phyloP scores from a whole-genome alignment of 37 sponge, comb jelly and placozoan genomes.

The Beroe ovata region DNA sequence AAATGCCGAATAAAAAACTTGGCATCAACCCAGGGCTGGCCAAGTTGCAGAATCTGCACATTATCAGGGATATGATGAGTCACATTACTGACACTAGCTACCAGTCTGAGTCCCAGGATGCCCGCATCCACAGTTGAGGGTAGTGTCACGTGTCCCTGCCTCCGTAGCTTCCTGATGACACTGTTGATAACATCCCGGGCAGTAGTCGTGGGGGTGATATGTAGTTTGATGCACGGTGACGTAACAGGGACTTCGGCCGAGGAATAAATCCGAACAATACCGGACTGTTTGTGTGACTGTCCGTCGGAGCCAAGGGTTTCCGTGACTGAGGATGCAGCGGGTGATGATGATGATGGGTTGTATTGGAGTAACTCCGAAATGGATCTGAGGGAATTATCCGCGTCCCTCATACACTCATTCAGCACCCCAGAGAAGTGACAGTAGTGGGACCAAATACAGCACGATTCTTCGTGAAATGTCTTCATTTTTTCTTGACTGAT shows the following conservation, averaged over 20 bases:
- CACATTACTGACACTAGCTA: constrained; percentile 45
- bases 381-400: background rate
- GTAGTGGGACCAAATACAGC: constrained; percentile 26
- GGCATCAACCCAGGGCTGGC: constrained; percentile 60
- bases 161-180: constrained; percentile 44
- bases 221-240: constrained; percentile 46
- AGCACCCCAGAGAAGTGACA: constrained; percentile 4
- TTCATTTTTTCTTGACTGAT: constrained; percentile 13
- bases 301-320: constrained; percentile 44
- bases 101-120: background rate
- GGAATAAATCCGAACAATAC: constrained; percentile 41
- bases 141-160: constrained; percentile 5
- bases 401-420: constrained; percentile 23
- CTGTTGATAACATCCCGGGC: constrained; percentile 63
- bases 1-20: constrained; percentile 30
- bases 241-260: background rate
- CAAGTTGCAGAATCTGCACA: constrained; percentile 31
- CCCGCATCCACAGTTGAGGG: background rate
- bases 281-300: constrained; percentile 14
- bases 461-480: constrained; percentile 6
- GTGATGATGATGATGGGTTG: constrained; percentile 37
- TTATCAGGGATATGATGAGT: constrained; percentile 40
- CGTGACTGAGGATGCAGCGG: constrained; percentile 28
- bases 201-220: constrained; percentile 35
- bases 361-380: constrained; percentile 31